Base-by-base conservation (phyloP, 92 coral and sea anemone genomes). In the Chrysogorgia sp. region DNA sequence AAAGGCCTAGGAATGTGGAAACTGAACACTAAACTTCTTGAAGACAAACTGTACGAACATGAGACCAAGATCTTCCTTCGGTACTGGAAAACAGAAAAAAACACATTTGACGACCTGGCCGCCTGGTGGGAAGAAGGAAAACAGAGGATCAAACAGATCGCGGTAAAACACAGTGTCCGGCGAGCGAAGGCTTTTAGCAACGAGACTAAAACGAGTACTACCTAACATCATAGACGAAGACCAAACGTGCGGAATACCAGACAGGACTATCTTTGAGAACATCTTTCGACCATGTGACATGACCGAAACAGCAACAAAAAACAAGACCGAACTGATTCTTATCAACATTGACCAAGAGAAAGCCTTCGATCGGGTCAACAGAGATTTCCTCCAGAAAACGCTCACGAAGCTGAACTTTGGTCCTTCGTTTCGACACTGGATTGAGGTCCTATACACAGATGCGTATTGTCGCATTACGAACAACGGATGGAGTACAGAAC, bases 291-390 rank as follows among this genome's bases (percentile, higher is more conserved):
- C 61, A 1, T 29, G 75, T 0, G 82, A 77, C 25, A 33, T 66
- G 0, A 49, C 56, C 22, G 63, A 48, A 0, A 75, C 47, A 3
- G 64, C 56, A 0, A 53, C 3, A 23, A 17, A 6, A 19, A 53
- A 53, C 60, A 19, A 53, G 7, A 23, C 6, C 28, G 17, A 53
- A 6, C 7, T 53, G 60, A 17, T 53, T 23, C 17, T 79, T 0
- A 49, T 79, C 1, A 65, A 48, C n/a, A 26, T 79, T 0, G 76
- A 79, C 45, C 65, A 77, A 17, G 82, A 79, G 17, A 79, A 79
- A 37, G 77, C 83, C 21, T 79, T 79, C 10, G 66, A 79, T 15
- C 10, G 65, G 0, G 83, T 79, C 2, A 49, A 79, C 15, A 62
- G 58, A 4, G 6, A 4, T 6, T 65, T 79, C 45, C 26, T 79